Evolutionary conservation across 1,140 invertebrate species (phyloP).

Genomic region (Kradibia gibbosae): DNA sequence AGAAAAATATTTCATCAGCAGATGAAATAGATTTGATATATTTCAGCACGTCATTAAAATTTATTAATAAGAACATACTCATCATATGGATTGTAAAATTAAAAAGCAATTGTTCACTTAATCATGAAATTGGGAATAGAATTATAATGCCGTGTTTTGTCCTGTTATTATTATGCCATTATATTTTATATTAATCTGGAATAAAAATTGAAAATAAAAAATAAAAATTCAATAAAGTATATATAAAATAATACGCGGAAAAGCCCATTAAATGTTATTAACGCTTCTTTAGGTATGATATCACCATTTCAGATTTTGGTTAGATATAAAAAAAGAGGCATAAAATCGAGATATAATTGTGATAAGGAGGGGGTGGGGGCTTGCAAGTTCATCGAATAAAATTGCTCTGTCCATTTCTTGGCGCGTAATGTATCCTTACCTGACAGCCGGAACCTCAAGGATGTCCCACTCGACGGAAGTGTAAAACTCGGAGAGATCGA

Average conservation of each 20-base stretch:
- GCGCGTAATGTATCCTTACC: conserved; percentile 72
- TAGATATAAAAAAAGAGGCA: conserved; percentile 22
- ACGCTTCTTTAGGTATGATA: neutral
- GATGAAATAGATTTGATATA: no score
- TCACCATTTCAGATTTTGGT: neutral
- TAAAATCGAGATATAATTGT: neutral
- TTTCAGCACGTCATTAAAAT: no score
- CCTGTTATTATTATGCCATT: no score
- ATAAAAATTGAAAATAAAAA: neutral
- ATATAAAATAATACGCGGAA: neutral
- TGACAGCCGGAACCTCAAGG: conserved; percentile 92
- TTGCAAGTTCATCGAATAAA: neutral
- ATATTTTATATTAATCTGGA: no score
- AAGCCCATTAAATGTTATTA: neutral
- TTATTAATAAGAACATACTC: no score
- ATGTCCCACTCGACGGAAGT: conserved; percentile 99
- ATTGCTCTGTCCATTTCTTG: neutral
- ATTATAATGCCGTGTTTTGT: no score
- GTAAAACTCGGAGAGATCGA: conserved; percentile 95
- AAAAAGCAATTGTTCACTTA: no score
- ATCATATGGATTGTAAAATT: no score
- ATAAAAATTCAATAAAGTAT: neutral
- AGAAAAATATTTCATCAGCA: no score
- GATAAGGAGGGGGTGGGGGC: neutral
- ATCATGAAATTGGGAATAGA: no score